A percentile compares a stretch with the other conserved stretches of the same genome.
Conservation (phyloP, 2,888 invertebrate genomes). For the Caenorhabditis sulstoni region DNA sequence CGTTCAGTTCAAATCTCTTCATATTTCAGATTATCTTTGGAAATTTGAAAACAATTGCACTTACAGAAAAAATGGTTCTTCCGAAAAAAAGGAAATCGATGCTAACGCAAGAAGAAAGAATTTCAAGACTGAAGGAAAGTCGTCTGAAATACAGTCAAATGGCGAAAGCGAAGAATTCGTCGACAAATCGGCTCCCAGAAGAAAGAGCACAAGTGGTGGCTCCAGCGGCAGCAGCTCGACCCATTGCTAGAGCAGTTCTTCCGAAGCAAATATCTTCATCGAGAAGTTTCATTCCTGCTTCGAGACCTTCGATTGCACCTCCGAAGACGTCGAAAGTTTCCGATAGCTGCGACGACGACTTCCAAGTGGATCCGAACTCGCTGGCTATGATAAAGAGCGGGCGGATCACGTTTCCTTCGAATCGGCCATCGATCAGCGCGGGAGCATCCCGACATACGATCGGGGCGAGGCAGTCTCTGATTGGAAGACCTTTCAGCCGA, state of each 20-base stretch:
- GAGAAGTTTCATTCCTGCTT: neutral
- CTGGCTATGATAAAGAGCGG: slow-evolving; percentile 45
- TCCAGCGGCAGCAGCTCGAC: neutral
- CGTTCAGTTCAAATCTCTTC: no score
- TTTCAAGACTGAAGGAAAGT: slow-evolving; percentile 18
- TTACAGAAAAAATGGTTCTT: slow-evolving; percentile 7
- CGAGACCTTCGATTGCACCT: slow-evolving; percentile 8
- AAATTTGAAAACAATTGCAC: no score
- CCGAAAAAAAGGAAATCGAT: slow-evolving; percentile 7
- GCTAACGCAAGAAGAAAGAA: slow-evolving; percentile 27
- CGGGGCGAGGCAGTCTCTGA: slow-evolving; percentile 23
- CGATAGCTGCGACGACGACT: slow-evolving; percentile 3
- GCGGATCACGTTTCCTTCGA: slow-evolving; percentile 18
- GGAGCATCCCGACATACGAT: slow-evolving; percentile 3
- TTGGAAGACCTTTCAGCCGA: slow-evolving; percentile 16
- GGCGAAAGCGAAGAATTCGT: slow-evolving; percentile 12
- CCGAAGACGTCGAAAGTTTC: neutral
- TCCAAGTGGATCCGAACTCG: slow-evolving; percentile 36
- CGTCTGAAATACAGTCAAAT: slow-evolving; percentile 20
- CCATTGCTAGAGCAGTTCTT: neutral
- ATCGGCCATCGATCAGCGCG: slow-evolving; percentile 10
- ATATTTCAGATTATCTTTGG: no score
- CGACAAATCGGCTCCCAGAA: neutral
- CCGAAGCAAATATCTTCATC: neutral
- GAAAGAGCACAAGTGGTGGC: neutral